Percentiles rank a stretch among this genome's conserved stretches.
Evolutionary conservation across 92 coral and sea anemone genomes (phyloP).

Genomic region (Phenganax stokvisi): DNA sequence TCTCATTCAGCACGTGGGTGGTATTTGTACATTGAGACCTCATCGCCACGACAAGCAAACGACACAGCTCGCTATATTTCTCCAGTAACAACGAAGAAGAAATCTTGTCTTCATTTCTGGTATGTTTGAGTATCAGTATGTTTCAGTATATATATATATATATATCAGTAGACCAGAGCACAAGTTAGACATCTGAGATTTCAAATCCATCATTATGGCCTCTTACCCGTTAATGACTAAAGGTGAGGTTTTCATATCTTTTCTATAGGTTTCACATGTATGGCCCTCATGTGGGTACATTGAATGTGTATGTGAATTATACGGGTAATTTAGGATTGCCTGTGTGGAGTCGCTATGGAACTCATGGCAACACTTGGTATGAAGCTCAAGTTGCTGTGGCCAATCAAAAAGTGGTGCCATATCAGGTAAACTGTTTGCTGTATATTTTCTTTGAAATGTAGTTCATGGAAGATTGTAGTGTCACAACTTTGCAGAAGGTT

Average conservation of each 20-base stretch:
- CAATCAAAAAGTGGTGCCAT: constrained; percentile 43
- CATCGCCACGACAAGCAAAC: constrained; percentile 74
- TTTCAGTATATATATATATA: no score
- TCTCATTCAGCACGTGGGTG: constrained; percentile 72
- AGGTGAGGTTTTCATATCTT: no score
- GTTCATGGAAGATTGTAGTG: neutral
- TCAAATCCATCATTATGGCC: no score
- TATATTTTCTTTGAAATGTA: no score
- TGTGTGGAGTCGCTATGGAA: constrained; percentile 78
- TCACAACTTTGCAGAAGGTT: neutral
- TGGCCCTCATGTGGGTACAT: constrained; percentile 77
- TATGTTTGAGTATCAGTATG: neutral
- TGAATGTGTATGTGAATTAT: constrained; percentile 67
- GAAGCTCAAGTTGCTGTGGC: constrained; percentile 60
- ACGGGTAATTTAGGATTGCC: constrained; percentile 60
- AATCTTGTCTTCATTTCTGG: constrained; percentile 81
- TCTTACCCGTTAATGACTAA: no score
- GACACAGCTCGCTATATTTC: constrained; percentile 83
- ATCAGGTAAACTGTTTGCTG: constrained; percentile 24
- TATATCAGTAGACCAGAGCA: no score
- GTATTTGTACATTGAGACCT: constrained; percentile 78
- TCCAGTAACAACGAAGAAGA: constrained; percentile 45
- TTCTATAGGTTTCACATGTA: constrained; percentile 61
- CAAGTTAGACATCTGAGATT: no score
- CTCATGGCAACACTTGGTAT: constrained; percentile 88